phyloP scores from a whole-genome alignment of 2,888 invertebrate genomes.

The Aquatica leii region DNA sequence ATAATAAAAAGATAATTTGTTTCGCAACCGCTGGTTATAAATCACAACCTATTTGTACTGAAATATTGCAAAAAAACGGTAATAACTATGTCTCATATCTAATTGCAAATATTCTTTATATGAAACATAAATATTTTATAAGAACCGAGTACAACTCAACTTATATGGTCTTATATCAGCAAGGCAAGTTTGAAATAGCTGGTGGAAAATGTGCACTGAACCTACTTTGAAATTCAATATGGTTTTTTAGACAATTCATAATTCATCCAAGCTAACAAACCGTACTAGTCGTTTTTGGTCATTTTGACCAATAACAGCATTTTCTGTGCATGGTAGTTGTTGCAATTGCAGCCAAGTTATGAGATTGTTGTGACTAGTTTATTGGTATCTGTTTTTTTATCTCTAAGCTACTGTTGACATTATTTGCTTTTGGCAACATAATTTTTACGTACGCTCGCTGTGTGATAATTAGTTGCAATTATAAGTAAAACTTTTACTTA shows the following conservation, averaged over 20 bases:
- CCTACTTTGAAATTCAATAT: constrained; percentile 28
- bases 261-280: constrained; percentile 32
- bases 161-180: constrained; percentile 29
- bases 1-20: not conserved
- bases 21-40: not conserved
- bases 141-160: constrained; percentile 17
- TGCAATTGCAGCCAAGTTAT: constrained; percentile 29
- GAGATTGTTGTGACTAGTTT: constrained; percentile 14
- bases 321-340: constrained; percentile 20
- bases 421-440: no score
- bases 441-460: no score
- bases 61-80: constrained; percentile 7
- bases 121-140: constrained; percentile 33
- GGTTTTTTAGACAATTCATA: constrained; percentile 35
- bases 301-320: constrained; percentile 32
- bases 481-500: no score
- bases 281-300: constrained; percentile 30
- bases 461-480: no score
- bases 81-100: constrained; percentile 11
- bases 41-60: no score
- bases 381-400: no score
- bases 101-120: constrained; percentile 21
- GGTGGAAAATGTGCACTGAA: constrained; percentile 11
- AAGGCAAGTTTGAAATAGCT: constrained; percentile 8
- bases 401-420: no score